Percentiles rank a stretch among this genome's conserved stretches.
Conservation (phyloP, 1,140 invertebrate species). For the Cydia splendana region DNA sequence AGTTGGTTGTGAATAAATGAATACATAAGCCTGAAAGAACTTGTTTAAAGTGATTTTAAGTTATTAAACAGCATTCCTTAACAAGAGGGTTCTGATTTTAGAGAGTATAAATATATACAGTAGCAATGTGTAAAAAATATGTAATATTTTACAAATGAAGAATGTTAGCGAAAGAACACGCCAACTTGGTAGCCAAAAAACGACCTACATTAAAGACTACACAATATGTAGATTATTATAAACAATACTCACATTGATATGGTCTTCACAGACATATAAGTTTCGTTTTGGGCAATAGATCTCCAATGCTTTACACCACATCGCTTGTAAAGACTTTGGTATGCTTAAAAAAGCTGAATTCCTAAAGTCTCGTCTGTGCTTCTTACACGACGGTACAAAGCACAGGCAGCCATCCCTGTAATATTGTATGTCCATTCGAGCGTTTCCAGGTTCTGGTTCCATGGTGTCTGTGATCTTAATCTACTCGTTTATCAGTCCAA, state of each 20-base stretch:
- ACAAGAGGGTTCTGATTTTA: too few relatives aligned
- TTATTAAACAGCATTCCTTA: too few relatives aligned
- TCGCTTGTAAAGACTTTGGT: conserved; percentile 15
- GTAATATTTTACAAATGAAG: too few relatives aligned
- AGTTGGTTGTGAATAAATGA: too few relatives aligned
- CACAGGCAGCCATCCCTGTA: conserved; percentile 3
- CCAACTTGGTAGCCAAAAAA: too few relatives aligned
- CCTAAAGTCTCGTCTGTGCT: neutral
- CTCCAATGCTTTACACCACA: neutral
- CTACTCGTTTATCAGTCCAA: neutral
- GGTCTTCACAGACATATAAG: conserved; percentile 13
- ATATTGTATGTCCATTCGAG: neutral
- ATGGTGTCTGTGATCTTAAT: neutral
- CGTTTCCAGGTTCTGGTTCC: neutral
- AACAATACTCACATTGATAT: conserved; percentile 9
- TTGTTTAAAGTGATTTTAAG: too few relatives aligned
- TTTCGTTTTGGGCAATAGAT: conserved; percentile 11
- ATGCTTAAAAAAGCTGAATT: neutral
- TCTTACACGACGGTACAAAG: neutral
- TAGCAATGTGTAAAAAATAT: too few relatives aligned
- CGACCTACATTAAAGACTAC: too few relatives aligned
- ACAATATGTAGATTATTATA: too few relatives aligned
- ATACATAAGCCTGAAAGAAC: too few relatives aligned
- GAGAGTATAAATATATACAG: too few relatives aligned
- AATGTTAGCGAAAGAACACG: too few relatives aligned